These are phyloP conservation scores for Hydrolagus colliei DNA, from an alignment of 2,797 vertebrate species.

Conservation along the genomic window DNA sequence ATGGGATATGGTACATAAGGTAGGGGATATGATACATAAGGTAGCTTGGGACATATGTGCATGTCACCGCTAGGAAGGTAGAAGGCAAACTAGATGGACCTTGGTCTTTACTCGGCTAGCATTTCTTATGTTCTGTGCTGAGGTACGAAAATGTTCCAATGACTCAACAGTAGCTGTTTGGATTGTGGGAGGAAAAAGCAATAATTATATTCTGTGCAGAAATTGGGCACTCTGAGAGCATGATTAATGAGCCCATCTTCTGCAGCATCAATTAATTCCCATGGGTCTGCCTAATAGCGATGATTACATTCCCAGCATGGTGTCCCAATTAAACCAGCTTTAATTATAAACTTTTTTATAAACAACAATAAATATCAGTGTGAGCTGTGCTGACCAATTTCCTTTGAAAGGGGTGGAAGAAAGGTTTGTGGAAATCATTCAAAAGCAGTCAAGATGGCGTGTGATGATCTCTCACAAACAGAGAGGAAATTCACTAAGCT, in stretches of 20 bases:
- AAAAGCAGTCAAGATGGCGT: not conserved
- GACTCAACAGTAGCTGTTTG: no score
- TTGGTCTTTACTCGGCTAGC: no score
- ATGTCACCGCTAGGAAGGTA: no score
- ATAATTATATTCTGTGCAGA: not conserved
- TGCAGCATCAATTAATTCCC: constrained; percentile 4
- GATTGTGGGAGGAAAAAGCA: not conserved
- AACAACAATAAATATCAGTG: not conserved
- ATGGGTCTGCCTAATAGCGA: not conserved
- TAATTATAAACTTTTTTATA: not conserved
- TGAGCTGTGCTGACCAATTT: not conserved
- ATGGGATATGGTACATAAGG: no score
- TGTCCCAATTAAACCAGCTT: not conserved
- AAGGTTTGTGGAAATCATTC: not conserved
- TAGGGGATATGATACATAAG: no score
- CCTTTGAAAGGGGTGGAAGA: not conserved
- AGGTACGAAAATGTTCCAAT: no score
- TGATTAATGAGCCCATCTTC: not conserved
- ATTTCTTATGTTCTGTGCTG: no score
- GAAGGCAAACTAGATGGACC: no score
- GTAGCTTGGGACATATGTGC: no score
- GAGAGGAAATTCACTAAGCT: no score
- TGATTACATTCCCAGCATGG: not conserved
- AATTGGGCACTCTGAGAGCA: not conserved
- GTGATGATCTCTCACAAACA: no score